Percentiles rank a stretch among this genome's conserved stretches.
Conservation (phyloP, 2,888 invertebrate genomes). For the Keiferia lycopersicella region DNA sequence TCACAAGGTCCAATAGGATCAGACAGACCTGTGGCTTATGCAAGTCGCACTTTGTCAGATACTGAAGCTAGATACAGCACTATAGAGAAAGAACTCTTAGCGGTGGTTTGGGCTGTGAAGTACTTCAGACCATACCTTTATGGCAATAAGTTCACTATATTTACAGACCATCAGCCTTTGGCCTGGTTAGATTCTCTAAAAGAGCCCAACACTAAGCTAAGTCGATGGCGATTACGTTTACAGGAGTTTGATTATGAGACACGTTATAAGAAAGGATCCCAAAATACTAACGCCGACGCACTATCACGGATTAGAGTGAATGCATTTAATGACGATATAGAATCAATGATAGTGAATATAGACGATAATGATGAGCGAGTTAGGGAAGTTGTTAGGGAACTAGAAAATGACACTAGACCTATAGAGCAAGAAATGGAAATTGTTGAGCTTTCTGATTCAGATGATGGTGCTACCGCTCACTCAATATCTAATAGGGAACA, state of each 20-base stretch:
- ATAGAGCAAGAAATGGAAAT: background rate
- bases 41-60: constrained; percentile 8
- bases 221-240: background rate
- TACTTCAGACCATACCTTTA: constrained; percentile 31
- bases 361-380: background rate
- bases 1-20: constrained; percentile 34
- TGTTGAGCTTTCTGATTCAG: background rate
- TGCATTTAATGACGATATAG: background rate
- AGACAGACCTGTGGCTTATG: constrained; percentile 32
- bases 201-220: constrained; percentile 29
- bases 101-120: constrained; percentile 4
- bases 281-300: constrained; percentile 26
- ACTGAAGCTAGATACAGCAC: constrained; percentile 20
- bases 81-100: constrained; percentile 20
- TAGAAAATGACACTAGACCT: background rate
- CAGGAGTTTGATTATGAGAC: background rate
- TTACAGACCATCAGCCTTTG: constrained; percentile 33
- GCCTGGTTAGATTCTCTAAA: constrained; percentile 31
- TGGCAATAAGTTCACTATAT: constrained; percentile 34
- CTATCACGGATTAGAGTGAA: constrained; percentile 22
- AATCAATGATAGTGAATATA: constrained; percentile 10
- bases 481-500: constrained; percentile 6
- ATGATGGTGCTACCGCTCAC: background rate
- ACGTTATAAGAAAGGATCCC: constrained; percentile 21
- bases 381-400: background rate